Conservation (phyloP, 2,113 vertebrate genomes). For the Catharus fuscescens region DNA sequence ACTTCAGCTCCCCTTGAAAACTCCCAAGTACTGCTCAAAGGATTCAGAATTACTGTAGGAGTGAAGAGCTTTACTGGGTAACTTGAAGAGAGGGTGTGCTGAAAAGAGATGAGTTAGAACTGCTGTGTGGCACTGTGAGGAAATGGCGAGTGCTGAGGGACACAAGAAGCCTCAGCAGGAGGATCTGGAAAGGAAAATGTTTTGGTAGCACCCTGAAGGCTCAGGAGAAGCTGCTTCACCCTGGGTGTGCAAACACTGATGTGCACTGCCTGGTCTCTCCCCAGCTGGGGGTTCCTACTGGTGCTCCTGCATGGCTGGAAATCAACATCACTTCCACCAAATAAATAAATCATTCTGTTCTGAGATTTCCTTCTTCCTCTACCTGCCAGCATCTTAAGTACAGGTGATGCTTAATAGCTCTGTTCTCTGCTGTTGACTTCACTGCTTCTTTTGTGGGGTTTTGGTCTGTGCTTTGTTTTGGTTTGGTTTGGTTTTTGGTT, state of each 20-base stretch:
- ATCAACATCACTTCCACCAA: not conserved
- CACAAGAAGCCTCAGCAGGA: not conserved
- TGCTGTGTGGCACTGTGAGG: not conserved
- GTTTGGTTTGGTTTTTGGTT: no score
- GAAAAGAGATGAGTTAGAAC: not conserved
- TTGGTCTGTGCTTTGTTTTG: no score
- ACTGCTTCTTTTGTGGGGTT: not conserved
- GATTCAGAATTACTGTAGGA: not conserved
- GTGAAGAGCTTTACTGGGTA: not conserved
- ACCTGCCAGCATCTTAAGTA: not conserved
- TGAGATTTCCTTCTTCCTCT: not conserved
- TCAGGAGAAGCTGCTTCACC: not conserved
- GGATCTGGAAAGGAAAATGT: not conserved
- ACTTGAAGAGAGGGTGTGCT: not conserved
- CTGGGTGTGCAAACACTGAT: not conserved
- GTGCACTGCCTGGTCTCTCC: accelerated
- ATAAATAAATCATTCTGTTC: not conserved
- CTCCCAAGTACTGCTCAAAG: not conserved
- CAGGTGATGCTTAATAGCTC: not conserved
- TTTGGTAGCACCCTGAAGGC: not conserved
- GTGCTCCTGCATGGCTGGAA: not conserved
- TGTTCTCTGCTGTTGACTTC: not conserved
- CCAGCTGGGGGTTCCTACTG: accelerated
- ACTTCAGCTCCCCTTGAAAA: not conserved
- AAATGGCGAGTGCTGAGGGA: not conserved